Conservation (phyloP, 2,888 invertebrate species). For the Flexamia atlantica region DNA sequence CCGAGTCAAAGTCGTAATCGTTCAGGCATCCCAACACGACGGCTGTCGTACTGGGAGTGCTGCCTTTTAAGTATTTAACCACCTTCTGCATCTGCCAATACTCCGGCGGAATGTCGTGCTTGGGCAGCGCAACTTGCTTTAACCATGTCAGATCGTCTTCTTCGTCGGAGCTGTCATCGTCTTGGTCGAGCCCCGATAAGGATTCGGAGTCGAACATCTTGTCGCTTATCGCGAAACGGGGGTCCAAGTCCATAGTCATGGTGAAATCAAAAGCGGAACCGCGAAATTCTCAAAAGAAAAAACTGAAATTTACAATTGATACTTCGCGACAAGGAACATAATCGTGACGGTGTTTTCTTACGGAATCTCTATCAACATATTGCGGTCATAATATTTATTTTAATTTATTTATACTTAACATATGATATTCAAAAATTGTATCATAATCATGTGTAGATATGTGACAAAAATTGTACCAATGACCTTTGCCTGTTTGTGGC, state of each 20-base stretch:
- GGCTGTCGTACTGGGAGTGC: conserved; percentile 96
- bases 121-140: conserved; percentile 84
- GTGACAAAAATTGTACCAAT: no score
- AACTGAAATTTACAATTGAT: neutral
- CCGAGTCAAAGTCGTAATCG: conserved; percentile 90
- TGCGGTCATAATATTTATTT: neutral
- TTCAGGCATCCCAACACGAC: conserved; percentile 93
- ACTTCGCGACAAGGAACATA: neutral
- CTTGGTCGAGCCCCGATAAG: conserved; percentile 3
- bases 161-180: conserved; percentile 77
- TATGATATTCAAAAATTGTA: neutral
- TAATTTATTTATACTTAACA: neutral
- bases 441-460: no score
- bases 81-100: conserved; percentile 98
- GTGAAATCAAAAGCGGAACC: neutral
- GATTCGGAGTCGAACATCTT: neutral
- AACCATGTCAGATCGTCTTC: conserved; percentile 72
- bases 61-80: conserved; percentile 95
- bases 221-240: neutral
- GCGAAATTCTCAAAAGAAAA: neutral
- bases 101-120: conserved; percentile 89
- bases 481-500: no score
- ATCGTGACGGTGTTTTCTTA: neutral
- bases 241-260: neutral
- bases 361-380: neutral